Evolutionary conservation across 2,113 vertebrate genomes (phyloP).

Genomic region (Phalacrocorax pelagicus): DNA sequence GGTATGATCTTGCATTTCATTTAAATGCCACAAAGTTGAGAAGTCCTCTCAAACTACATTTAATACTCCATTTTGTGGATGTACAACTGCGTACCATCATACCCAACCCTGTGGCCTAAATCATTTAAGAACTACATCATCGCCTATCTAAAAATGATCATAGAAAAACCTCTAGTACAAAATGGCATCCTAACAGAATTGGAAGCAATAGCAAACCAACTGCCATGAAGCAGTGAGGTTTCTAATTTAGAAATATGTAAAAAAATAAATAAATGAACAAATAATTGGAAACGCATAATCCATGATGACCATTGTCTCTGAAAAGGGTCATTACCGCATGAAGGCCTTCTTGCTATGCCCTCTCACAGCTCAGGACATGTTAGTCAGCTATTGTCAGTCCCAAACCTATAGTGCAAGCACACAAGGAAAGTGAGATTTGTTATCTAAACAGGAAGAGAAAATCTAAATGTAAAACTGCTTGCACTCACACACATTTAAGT

Average conservation of each 20-base stretch:
- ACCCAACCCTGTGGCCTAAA: constrained; percentile 68
- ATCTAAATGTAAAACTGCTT: constrained; percentile 95
- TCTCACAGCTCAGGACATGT: constrained; percentile 89
- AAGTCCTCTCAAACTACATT: constrained; percentile 47
- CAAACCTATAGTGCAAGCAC: constrained; percentile 90
- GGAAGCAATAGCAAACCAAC: constrained; percentile 86
- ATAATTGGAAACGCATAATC: constrained; percentile 86
- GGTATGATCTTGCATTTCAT: constrained; percentile 42
- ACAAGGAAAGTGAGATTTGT: constrained; percentile 87
- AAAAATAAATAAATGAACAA: constrained; percentile 87
- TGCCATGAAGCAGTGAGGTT: constrained; percentile 86
- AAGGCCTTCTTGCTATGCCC: constrained; percentile 85
- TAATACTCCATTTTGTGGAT: constrained; percentile 57
- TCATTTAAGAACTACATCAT: constrained; percentile 61
- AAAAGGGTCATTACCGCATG: constrained; percentile 86
- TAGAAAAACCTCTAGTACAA: constrained; percentile 71
- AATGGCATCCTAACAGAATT: constrained; percentile 79
- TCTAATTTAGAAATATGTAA: constrained; percentile 82
- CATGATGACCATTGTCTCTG: constrained; percentile 87
- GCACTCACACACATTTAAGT: constrained; percentile 99
- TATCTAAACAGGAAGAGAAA: constrained; percentile 88
- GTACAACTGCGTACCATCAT: constrained; percentile 43
- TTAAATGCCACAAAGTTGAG: constrained; percentile 62
- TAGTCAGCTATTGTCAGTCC: constrained; percentile 90
- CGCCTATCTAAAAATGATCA: constrained; percentile 70